Conservation (phyloP, 2,797 vertebrate genomes). For the Otus scops region DNA sequence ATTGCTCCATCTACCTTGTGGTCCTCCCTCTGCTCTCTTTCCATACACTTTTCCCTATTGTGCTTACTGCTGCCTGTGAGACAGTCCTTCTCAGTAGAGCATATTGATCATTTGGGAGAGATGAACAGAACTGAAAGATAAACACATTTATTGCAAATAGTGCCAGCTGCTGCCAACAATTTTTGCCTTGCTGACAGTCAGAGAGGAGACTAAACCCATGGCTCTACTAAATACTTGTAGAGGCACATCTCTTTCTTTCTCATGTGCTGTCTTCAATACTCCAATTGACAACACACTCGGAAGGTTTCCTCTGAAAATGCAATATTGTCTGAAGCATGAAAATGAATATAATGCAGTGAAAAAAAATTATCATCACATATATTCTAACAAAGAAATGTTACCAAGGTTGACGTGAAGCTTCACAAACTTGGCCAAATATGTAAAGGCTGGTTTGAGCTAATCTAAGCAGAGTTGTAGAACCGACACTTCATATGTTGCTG, state of each 20-base stretch:
- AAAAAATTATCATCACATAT: background rate
- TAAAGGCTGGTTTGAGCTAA: background rate
- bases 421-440: background rate
- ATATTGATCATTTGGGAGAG: background rate
- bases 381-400: background rate
- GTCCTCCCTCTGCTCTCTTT: background rate
- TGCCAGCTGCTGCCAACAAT: background rate
- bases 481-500: background rate
- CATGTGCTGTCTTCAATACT: background rate
- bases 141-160: background rate
- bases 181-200: background rate
- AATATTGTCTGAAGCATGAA: background rate
- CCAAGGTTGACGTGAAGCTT: background rate
- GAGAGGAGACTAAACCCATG: background rate
- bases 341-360: background rate
- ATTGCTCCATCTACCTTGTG: background rate
- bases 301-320: background rate
- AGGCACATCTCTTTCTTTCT: background rate
- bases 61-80: background rate
- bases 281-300: background rate
- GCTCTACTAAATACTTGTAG: background rate
- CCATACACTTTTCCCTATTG: background rate
- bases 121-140: background rate
- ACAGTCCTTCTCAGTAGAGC: background rate
- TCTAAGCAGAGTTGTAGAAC: background rate